phyloP scores from a whole-genome alignment of 2,797 vertebrate genomes.

The Falco berigora region DNA sequence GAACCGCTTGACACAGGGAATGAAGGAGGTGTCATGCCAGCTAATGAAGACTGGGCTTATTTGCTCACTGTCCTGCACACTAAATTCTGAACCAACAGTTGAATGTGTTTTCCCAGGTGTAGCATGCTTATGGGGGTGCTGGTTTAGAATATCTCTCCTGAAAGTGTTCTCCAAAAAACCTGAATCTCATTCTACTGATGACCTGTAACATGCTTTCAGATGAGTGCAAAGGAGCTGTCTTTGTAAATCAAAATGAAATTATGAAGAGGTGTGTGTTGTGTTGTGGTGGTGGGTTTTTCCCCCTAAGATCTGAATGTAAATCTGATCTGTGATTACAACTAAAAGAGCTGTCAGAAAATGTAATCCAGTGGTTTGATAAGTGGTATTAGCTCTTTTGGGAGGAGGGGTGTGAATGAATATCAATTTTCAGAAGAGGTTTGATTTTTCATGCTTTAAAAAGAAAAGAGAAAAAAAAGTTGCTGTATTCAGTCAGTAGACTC shows the following conservation, averaged over 20 bases:
- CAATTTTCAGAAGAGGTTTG: not conserved
- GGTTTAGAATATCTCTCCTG: not conserved
- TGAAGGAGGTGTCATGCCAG: not conserved
- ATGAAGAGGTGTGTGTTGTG: not conserved
- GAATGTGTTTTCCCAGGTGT: not conserved
- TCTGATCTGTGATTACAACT: not conserved
- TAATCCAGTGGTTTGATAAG: not conserved
- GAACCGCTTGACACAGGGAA: not conserved
- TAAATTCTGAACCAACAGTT: not conserved
- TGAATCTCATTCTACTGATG: not conserved
- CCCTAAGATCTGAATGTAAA: not conserved
- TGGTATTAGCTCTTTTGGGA: not conserved
- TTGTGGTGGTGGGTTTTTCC: not conserved
- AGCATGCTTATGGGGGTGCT: not conserved
- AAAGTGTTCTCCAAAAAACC: not conserved
- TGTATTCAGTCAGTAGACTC: conserved; percentile 10
- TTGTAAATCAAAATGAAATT: not conserved
- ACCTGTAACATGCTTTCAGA: not conserved
- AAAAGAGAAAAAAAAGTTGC: not conserved
- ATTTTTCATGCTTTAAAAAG: not conserved
- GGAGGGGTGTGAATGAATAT: not conserved
- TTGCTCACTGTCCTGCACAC: not conserved
- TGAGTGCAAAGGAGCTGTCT: not conserved
- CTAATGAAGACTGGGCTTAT: not conserved
- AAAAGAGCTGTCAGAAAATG: not conserved